Conservation (phyloP, 1,140 invertebrate genomes). For the Pollicipes pollicipes region DNA sequence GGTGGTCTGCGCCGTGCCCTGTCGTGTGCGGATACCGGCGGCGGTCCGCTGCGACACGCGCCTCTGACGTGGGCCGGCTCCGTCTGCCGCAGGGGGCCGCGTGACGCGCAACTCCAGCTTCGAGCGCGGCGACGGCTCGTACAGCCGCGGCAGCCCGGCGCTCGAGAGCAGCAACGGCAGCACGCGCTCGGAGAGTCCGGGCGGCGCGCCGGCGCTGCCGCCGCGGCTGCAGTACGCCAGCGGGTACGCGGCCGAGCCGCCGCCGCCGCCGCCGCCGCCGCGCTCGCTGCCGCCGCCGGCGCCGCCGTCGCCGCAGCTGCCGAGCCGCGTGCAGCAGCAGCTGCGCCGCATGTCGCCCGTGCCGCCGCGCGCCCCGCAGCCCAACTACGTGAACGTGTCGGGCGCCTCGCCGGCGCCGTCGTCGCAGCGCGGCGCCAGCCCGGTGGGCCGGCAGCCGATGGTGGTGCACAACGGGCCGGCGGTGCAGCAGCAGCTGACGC, state of each 20-base stretch:
- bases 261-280: constrained; percentile 17
- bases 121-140: constrained; percentile 49
- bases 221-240: constrained; percentile 8
- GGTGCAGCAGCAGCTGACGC: constrained; percentile 61
- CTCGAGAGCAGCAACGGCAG: constrained; percentile 69
- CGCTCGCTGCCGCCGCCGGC: constrained; percentile 21
- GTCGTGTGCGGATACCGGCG: too few species aligned
- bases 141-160: constrained; percentile 57
- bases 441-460: constrained; percentile 48
- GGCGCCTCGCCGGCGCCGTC: constrained; percentile 20
- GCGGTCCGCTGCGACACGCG: too few species aligned
- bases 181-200: constrained; percentile 70
- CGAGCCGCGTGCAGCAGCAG: constrained; percentile 55
- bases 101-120: constrained; percentile 68
- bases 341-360: constrained; percentile 62
- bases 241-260: constrained; percentile 13
- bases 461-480: constrained; percentile 62
- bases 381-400: constrained; percentile 18
- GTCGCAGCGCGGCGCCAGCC: constrained; percentile 48
- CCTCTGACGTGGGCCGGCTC: too few species aligned
- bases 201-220: constrained; percentile 22
- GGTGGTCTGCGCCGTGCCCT: too few species aligned
- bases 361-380: constrained; percentile 18
- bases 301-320: constrained; percentile 30
- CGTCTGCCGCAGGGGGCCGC: constrained; percentile 29